Percentiles rank a stretch among this genome's conserved stretches.
Evolutionary conservation across 1,140 invertebrate species (phyloP).

Genomic region (Papilio dardanus): DNA sequence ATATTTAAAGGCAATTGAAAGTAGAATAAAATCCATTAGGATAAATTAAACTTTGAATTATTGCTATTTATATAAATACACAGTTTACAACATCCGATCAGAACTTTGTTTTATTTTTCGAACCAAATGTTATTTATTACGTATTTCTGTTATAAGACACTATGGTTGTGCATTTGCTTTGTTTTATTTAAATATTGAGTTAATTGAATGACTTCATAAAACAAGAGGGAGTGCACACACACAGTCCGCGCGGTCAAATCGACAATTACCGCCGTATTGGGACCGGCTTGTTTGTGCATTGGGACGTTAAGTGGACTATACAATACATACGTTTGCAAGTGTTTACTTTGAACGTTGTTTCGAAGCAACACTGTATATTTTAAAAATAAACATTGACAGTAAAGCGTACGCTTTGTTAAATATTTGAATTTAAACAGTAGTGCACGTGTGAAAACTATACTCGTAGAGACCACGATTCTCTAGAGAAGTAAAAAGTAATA

Average conservation of each 20-base stretch:
- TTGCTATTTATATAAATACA: too few species aligned
- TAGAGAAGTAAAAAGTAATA: too few species aligned
- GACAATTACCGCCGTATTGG: constrained; percentile 46
- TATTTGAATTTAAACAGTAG: background rate
- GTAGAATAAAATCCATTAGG: too few species aligned
- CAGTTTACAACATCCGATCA: too few species aligned
- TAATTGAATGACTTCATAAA: constrained; percentile 56
- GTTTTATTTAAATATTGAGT: constrained; percentile 47
- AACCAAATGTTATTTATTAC: background rate
- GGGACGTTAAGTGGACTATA: constrained; percentile 32
- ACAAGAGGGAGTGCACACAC: constrained; percentile 29
- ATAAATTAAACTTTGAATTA: too few species aligned
- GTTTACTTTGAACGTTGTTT: constrained; percentile 27
- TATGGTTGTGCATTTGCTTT: constrained; percentile 39
- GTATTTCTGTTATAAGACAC: background rate
- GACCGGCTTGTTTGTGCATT: constrained; percentile 41
- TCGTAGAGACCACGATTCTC: background rate
- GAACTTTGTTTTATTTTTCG: background rate
- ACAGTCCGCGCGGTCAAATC: constrained; percentile 36
- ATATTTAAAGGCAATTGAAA: too few species aligned
- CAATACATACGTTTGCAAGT: constrained; percentile 28
- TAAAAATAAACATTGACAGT: background rate
- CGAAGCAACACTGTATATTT: constrained; percentile 8
- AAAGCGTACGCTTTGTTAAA: background rate
- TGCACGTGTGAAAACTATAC: background rate